A percentile compares a stretch with the other conserved stretches of the same genome.
These are phyloP conservation scores for Temnothorax curvispinosus DNA, from an alignment of 1,140 invertebrate genomes.

Conservation along the genomic window DNA sequence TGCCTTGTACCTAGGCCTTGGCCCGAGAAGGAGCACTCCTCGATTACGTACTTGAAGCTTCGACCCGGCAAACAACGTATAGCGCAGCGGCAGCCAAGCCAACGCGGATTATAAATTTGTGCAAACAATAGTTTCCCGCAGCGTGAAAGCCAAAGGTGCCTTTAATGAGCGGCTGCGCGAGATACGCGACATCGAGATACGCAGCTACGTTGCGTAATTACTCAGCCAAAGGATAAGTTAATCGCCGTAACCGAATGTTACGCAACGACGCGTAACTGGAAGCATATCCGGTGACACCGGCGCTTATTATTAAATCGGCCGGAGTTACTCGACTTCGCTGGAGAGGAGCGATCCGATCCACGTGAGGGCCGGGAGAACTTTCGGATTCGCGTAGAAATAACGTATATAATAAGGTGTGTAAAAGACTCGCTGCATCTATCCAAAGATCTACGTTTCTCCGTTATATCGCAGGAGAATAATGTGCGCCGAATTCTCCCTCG, in stretches of 20 bases:
- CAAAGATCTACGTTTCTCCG: not conserved
- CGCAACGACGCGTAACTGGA: constrained; percentile 60
- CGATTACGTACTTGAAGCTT: constrained; percentile 35
- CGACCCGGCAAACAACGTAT: constrained; percentile 28
- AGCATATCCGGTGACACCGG: constrained; percentile 43
- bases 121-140: constrained; percentile 59
- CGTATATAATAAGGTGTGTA: too few relatives aligned
- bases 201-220: constrained; percentile 74
- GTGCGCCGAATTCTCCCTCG: constrained; percentile 48
- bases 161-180: constrained; percentile 60
- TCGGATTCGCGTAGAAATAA: constrained; percentile 8
- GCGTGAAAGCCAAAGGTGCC: constrained; percentile 57
- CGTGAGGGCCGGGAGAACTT: not conserved
- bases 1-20: constrained; percentile 49
- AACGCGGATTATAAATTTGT: constrained; percentile 61
- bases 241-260: constrained; percentile 70
- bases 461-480: constrained; percentile 65
- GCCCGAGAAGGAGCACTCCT: constrained; percentile 18
- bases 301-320: constrained; percentile 49
- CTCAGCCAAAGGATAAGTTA: constrained; percentile 68
- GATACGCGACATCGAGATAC: constrained; percentile 38
- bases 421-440: not conserved
- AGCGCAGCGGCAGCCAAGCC: not conserved
- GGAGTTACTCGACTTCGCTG: not conserved
- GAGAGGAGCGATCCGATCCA: not conserved